Evolutionary conservation across 92 coral and sea anemone species (phyloP), one percentile per base, ranked within the genome.

Genomic region (Umimayanthus chanpuru): DNA sequence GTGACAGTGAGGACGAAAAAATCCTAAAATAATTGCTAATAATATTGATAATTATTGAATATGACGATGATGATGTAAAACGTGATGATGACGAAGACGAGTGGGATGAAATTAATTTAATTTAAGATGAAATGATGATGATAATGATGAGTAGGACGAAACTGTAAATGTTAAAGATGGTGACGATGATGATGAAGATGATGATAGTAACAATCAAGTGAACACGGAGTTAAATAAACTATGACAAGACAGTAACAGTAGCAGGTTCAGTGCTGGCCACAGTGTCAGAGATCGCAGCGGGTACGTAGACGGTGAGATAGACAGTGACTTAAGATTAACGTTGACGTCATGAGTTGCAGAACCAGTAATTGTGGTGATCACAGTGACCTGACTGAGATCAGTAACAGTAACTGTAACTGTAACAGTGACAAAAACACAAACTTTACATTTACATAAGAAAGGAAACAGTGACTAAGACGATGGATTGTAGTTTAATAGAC

Each of bases 141-240:
- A 71, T 55, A 76, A 58, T 23, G 84, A 2, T 30, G 78, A 65
- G 23, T 38, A 32, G 36, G 61, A 25, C 28, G n/a, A 73, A 23
- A 47, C 23, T 21, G 9, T 5, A 44, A 0, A 11, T 50, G 2
- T 9, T 11, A 50, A 50, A 9, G 16, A 50, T 50, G 15, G 15
- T 50, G 56, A 50, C 10, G 56, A 50, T 82, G 88, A n/a, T 26
- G 61, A 64, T 38, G 87, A 49, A 76, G 88, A n/a, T 39, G 61
- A 74, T 38, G 87, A 49, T 44, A 58, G 76, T 41, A 36, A 87
- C 8, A 53, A 53, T 4, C 2, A 11, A 53, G 20, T 53, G 2
- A 53, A 11, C 58, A 53, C 18, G 25, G 36, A 28, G 30, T 26
- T 9, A 38, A 67, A 23, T 15, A 70, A 85, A 70, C 36, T 23